phyloP scores from a whole-genome alignment of 2,797 vertebrate species.

The Rallus crepitans region DNA sequence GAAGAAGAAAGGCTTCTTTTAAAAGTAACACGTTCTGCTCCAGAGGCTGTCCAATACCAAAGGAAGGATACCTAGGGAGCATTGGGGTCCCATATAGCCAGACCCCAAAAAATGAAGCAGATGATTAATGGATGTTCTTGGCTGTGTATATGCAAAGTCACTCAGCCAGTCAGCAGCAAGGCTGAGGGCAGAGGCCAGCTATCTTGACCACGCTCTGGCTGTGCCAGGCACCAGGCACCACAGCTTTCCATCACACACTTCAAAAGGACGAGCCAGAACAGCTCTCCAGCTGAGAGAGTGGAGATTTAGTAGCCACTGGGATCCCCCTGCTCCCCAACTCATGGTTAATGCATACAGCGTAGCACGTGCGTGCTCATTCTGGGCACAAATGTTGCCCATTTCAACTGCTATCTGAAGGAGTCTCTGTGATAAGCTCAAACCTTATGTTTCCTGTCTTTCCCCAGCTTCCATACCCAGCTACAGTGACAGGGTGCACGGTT shows the following conservation, averaged over 20 bases:
- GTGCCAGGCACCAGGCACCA: background rate
- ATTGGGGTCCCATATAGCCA: accelerated
- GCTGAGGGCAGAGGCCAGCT: background rate
- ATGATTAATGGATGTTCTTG: background rate
- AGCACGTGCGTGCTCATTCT: accelerated
- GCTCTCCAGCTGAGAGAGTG: background rate
- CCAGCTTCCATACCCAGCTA: background rate
- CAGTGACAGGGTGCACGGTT: background rate
- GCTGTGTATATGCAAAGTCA: background rate
- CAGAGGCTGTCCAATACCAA: background rate
- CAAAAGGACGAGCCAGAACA: background rate
- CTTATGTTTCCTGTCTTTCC: background rate
- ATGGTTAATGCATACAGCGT: background rate
- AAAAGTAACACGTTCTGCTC: background rate
- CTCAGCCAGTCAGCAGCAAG: background rate
- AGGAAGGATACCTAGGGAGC: background rate
- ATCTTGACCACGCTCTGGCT: accelerated
- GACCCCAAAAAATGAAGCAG: accelerated
- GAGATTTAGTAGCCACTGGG: background rate
- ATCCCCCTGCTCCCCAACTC: background rate
- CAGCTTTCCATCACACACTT: background rate
- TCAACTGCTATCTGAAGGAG: background rate
- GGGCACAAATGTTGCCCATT: background rate
- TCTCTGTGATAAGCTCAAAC: background rate
- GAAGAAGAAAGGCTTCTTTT: background rate